These are phyloP conservation scores for Hestina assimilis DNA, from an alignment of 1,140 invertebrate genomes.

Conservation along the genomic window DNA sequence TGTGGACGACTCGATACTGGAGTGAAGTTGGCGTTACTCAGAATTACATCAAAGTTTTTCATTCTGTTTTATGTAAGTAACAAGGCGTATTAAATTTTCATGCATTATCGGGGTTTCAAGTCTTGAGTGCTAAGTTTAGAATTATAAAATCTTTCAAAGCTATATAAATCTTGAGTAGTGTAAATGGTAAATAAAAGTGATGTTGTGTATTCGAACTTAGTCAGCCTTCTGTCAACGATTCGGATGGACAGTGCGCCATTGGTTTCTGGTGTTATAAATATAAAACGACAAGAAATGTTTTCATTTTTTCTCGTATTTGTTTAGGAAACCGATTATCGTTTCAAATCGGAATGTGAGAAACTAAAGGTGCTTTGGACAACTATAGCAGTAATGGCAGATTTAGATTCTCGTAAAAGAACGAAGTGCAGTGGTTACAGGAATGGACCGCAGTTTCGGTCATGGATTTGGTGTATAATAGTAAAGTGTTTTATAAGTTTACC, in stretches of 20 bases:
- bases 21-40: conserved; percentile 54
- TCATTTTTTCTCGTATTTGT: conserved; percentile 42
- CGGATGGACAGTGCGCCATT: conserved; percentile 62
- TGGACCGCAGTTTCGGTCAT: conserved; percentile 47
- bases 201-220: conserved; percentile 44
- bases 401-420: conserved; percentile 40
- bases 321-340: conserved; percentile 37
- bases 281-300: conserved; percentile 58
- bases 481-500: conserved; percentile 60
- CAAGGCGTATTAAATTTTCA: conserved; percentile 51
- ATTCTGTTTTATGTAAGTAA: conserved; percentile 70
- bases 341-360: conserved; percentile 52
- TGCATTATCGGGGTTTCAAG: conserved; percentile 30
- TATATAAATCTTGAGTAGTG: conserved; percentile 28
- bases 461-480: conserved; percentile 60
- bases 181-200: conserved; percentile 47
- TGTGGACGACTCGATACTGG: conserved; percentile 2
- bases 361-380: conserved; percentile 44
- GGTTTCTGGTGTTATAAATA: conserved; percentile 54
- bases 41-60: conserved; percentile 56
- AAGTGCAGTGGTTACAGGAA: conserved; percentile 53
- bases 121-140: conserved; percentile 28
- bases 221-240: conserved; percentile 61
- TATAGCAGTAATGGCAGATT: conserved; percentile 59
- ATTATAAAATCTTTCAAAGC: conserved; percentile 26